A percentile compares a stretch with the other conserved stretches of the same genome.
Conservation (phyloP, 2,797 vertebrate species). For the Lepilemur septentrionalis region DNA sequence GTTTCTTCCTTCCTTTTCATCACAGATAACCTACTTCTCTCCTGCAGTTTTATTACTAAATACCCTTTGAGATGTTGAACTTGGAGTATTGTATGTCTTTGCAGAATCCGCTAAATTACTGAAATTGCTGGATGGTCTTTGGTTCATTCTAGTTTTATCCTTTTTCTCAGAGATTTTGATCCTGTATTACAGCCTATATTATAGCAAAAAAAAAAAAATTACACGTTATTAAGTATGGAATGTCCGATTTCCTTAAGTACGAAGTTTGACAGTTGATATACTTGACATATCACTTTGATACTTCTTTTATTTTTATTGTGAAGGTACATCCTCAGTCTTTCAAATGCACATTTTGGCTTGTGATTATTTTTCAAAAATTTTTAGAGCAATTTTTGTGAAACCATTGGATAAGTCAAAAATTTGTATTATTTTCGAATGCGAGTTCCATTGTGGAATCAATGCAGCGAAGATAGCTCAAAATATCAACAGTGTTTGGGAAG, state of each 20-base stretch:
- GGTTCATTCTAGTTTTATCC: conserved; percentile 24
- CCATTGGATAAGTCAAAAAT: background rate
- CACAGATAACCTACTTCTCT: background rate
- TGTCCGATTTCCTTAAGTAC: background rate
- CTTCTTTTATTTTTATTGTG: background rate
- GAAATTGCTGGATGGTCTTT: conserved; percentile 16
- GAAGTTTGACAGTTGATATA: background rate
- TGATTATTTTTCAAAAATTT: background rate
- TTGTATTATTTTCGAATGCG: background rate
- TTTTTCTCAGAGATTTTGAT: conserved; percentile 10
- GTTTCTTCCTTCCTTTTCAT: background rate
- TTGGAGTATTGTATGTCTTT: conserved; percentile 12
- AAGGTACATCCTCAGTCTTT: background rate
- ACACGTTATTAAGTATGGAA: background rate
- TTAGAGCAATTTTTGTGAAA: background rate
- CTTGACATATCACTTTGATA: background rate
- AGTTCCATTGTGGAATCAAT: background rate
- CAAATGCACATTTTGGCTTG: background rate
- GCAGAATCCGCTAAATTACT: background rate
- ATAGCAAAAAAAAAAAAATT: background rate
- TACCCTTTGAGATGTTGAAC: conserved; percentile 15
- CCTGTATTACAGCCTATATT: background rate
- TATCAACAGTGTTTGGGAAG: background rate
- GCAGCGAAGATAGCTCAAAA: background rate
- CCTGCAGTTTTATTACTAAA: background rate